Evolutionary conservation across 1,140 invertebrate species (phyloP).

Genomic region (Drosophila sucinea): DNA sequence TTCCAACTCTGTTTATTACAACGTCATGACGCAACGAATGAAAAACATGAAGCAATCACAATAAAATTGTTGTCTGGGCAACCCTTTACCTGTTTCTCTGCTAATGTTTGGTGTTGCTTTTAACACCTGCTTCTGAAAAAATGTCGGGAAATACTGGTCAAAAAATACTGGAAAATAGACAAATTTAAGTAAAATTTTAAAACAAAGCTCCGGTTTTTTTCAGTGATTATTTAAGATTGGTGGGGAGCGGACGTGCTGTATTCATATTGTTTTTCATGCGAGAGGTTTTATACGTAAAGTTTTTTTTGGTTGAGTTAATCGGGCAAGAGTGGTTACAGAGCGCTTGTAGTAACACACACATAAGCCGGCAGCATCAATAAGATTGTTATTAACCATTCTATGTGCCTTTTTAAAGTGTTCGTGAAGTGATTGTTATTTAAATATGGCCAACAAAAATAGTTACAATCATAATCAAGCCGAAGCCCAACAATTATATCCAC

Average conservation of each 20-base stretch:
- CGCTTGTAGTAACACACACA: slow-evolving; percentile 51
- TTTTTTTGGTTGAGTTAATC: neutral
- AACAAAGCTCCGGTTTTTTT: neutral
- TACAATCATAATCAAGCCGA: slow-evolving; percentile 30
- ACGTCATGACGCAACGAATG: no score
- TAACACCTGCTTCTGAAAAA: no score
- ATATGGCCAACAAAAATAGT: slow-evolving; percentile 41
- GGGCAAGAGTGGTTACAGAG: neutral
- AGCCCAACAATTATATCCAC: slow-evolving; percentile 56
- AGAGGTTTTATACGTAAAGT: neutral
- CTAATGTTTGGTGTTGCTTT: no score
- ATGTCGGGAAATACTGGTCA: no score
- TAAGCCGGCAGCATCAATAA: slow-evolving; percentile 30
- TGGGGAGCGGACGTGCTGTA: neutral
- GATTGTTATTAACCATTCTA: slow-evolving; percentile 12
- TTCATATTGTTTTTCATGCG: neutral
- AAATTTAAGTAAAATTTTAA: no score
- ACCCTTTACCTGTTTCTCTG: no score
- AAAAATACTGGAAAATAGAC: no score
- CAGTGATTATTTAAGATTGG: no score
- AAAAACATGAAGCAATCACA: no score
- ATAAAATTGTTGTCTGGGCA: no score
- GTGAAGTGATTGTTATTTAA: slow-evolving; percentile 18
- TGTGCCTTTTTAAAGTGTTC: slow-evolving; percentile 46
- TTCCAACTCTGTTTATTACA: no score